These are phyloP conservation scores for Thymelicus acteon DNA, from an alignment of 2,888 invertebrate genomes.

Conservation along the genomic window DNA sequence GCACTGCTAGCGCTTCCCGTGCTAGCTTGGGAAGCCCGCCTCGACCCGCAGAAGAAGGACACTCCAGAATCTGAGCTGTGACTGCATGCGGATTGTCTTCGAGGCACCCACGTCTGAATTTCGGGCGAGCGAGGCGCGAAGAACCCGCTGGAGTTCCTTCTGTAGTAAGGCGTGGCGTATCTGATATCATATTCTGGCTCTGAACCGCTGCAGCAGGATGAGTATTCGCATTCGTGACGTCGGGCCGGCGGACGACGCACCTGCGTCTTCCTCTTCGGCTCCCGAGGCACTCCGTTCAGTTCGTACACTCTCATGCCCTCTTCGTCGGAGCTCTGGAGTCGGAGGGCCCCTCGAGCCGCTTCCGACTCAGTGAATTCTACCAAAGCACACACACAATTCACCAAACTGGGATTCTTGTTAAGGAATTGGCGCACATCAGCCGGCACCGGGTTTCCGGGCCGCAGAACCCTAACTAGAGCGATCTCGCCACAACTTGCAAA, in stretches of 20 bases:
- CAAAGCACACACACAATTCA: conserved; percentile 93
- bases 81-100: conserved; percentile 86
- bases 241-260: conserved; percentile 86
- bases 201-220: conserved; percentile 81
- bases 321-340: conserved; percentile 85
- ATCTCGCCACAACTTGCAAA: conserved; percentile 96
- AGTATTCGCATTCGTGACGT: conserved; percentile 87
- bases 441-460: conserved; percentile 95
- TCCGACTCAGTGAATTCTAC: conserved; percentile 96
- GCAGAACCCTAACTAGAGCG: conserved; percentile 92
- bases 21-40: conserved; percentile 85
- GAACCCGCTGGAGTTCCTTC: conserved; percentile 76
- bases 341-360: conserved; percentile 92
- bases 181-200: conserved; percentile 79
- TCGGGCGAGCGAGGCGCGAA: conserved; percentile 80
- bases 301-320: conserved; percentile 90
- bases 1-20: conserved; percentile 84
- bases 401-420: conserved; percentile 95
- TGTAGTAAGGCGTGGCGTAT: conserved; percentile 72
- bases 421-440: conserved; percentile 96
- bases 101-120: conserved; percentile 87
- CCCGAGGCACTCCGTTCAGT: conserved; percentile 89
- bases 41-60: conserved; percentile 81
- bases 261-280: conserved; percentile 89
- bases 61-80: conserved; percentile 86